Evolutionary conservation across 2,113 vertebrate species (phyloP).

Genomic region (Carassius gibelio): DNA sequence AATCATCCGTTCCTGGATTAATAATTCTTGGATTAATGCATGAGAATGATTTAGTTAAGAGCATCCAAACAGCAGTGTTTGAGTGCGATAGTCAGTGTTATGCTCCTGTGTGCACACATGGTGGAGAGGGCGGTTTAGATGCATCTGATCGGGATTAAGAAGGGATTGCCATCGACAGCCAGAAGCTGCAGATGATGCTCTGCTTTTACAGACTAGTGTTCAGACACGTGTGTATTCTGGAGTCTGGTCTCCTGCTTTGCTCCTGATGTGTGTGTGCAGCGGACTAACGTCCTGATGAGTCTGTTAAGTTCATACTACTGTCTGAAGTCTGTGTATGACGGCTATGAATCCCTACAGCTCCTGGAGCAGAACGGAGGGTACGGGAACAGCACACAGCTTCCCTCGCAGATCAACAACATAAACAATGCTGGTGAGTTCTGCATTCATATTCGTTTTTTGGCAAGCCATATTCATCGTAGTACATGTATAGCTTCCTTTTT

Average conservation of each 20-base stretch:
- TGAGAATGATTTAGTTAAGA: neutral
- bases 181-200: neutral
- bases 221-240: neutral
- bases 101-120: neutral
- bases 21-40: neutral
- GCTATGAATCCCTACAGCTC: conserved; percentile 81
- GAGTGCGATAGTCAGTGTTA: neutral
- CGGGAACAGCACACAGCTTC: conserved; percentile 80
- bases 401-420: conserved; percentile 79
- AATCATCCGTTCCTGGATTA: neutral
- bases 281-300: conserved; percentile 56
- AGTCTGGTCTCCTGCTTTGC: neutral
- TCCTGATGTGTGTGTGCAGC: neutral
- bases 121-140: conserved; percentile 55
- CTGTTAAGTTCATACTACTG: conserved; percentile 74
- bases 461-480: neutral
- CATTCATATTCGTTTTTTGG: neutral
- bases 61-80: neutral
- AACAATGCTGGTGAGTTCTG: conserved; percentile 82
- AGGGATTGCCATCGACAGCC: conserved; percentile 61
- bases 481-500: neutral
- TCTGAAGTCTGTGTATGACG: conserved; percentile 69
- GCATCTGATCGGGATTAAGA: conserved; percentile 75
- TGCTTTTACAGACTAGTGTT: neutral
- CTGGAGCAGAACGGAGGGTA: conserved; percentile 96